phyloP scores from a whole-genome alignment of 1,140 invertebrate genomes.

The Samia ricini region DNA sequence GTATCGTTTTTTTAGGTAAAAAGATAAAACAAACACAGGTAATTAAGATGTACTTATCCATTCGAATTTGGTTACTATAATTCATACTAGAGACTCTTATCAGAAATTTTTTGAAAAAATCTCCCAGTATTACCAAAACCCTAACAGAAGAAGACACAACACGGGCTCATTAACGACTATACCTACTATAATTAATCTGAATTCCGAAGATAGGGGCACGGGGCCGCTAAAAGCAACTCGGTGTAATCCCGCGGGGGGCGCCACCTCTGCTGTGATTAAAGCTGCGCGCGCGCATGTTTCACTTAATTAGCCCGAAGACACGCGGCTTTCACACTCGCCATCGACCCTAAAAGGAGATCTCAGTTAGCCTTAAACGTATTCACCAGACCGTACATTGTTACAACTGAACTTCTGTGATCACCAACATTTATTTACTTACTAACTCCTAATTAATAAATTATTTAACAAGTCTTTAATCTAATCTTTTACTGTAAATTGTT shows the following conservation, averaged over 20 bases:
- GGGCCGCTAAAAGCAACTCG: constrained; percentile 65
- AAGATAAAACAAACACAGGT: too few relatives aligned
- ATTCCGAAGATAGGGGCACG: constrained; percentile 28
- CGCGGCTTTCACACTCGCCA: constrained; percentile 54
- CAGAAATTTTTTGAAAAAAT: not conserved
- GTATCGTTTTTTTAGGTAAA: too few relatives aligned
- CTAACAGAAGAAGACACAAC: constrained; percentile 4
- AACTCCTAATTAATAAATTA: too few relatives aligned
- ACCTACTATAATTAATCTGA: constrained; percentile 54
- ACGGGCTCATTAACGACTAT: constrained; percentile 61
- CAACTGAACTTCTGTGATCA: too few relatives aligned
- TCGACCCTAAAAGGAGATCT: constrained; percentile 53
- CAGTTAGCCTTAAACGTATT: constrained; percentile 56
- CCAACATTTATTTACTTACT: too few relatives aligned
- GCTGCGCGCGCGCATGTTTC: constrained; percentile 64
- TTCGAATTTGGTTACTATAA: too few relatives aligned
- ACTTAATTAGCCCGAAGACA: constrained; percentile 67
- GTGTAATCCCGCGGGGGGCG: constrained; percentile 48
- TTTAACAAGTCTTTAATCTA: too few relatives aligned
- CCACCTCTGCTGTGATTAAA: constrained; percentile 60
- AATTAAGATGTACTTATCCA: too few relatives aligned
- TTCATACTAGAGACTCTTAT: too few relatives aligned
- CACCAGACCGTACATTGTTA: too few relatives aligned
- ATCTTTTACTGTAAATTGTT: too few relatives aligned
- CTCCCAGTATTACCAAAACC: not conserved